These are phyloP conservation scores for Chitala chitala DNA, from an alignment of 2,113 vertebrate species.

Conservation along the genomic window DNA sequence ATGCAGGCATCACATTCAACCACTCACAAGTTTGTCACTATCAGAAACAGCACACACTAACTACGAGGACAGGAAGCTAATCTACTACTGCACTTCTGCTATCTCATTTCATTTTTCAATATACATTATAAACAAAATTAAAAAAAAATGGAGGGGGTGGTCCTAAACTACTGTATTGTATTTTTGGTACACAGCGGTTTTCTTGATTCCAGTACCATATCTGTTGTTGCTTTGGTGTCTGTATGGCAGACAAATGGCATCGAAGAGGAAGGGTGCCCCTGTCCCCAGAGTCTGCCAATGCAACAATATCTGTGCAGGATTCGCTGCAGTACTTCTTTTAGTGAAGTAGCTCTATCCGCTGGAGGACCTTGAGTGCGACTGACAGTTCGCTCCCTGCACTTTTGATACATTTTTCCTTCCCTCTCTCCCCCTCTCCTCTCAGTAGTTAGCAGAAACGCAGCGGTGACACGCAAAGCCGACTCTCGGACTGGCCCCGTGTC, in stretches of 20 bases:
- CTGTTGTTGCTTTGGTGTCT: not conserved
- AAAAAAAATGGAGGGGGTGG: not conserved
- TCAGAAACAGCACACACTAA: conserved; percentile 8
- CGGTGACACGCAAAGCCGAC: conserved; percentile 3
- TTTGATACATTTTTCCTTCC: not conserved
- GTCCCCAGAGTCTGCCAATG: not conserved
- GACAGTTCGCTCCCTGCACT: not conserved
- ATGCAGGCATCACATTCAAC: conserved; percentile 11
- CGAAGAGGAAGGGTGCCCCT: not conserved
- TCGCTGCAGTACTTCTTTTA: not conserved
- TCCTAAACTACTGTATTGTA: not conserved
- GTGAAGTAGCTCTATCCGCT: not conserved
- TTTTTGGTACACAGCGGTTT: not conserved
- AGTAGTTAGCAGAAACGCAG: not conserved
- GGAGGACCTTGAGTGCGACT: not conserved
- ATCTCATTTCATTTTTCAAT: not conserved
- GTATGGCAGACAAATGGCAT: not conserved
- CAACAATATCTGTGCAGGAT: not conserved
- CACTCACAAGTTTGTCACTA: not conserved
- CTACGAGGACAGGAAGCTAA: not conserved
- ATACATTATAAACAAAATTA: not conserved
- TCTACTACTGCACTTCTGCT: not conserved
- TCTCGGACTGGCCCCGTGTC: conserved; percentile 21
- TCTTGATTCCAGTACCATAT: not conserved
- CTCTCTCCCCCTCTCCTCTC: not conserved